Conservation (phyloP, 2,113 vertebrate species). For the Actenoides hombroni region DNA sequence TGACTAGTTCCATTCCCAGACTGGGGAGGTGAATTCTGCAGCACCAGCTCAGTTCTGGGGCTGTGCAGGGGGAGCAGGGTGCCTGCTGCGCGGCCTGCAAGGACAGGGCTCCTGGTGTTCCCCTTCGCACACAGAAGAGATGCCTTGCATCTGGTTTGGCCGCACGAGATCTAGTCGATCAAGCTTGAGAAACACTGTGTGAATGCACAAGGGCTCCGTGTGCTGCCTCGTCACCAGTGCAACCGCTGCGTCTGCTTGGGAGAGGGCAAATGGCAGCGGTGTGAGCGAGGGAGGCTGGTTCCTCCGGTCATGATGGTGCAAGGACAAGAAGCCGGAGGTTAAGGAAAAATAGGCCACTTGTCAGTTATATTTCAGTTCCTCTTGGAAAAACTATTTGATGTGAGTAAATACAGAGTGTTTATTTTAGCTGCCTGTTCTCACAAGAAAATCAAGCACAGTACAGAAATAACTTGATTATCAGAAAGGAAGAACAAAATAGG, state of each 20-base stretch:
- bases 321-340: background rate
- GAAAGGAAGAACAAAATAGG: background rate
- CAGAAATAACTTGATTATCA: background rate
- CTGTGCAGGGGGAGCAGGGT: background rate
- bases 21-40: background rate
- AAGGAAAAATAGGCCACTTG: background rate
- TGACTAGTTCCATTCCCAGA: background rate
- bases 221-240: constrained; percentile 62
- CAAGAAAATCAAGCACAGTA: background rate
- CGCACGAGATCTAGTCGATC: background rate
- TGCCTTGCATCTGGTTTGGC: rapidly evolving
- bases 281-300: rapidly evolving
- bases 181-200: background rate
- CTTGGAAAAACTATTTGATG: background rate
- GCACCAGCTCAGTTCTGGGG: rapidly evolving
- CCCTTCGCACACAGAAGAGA: background rate
- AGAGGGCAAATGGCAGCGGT: rapidly evolving
- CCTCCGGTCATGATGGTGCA: rapidly evolving
- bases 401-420: background rate
- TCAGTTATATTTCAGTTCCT: background rate
- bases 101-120: background rate
- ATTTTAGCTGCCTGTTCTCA: constrained; percentile 39
- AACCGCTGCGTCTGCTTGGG: constrained; percentile 37
- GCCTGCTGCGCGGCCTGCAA: too few species aligned
- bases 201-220: background rate